Percentiles rank a stretch among this genome's conserved stretches.
These are phyloP conservation scores for Alloscopus bannaensis DNA, from an alignment of 2,888 invertebrate genomes.

Conservation along the genomic window DNA sequence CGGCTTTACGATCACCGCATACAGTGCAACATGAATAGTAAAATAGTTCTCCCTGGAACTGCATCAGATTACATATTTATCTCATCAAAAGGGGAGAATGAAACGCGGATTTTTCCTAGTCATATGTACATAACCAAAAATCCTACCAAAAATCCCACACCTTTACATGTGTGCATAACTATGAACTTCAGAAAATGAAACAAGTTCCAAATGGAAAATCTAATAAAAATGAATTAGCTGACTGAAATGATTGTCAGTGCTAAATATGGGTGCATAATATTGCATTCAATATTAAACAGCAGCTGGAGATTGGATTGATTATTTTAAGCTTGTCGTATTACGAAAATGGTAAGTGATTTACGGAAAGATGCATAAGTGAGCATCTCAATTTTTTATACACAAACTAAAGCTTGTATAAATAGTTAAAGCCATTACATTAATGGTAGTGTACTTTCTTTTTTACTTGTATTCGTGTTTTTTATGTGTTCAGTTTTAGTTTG, in stretches of 20 bases:
- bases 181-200: slow-evolving; percentile 6
- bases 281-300: too few relatives aligned
- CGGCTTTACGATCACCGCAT: too few relatives aligned
- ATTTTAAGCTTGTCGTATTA: too few relatives aligned
- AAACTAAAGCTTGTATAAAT: slow-evolving; percentile 28
- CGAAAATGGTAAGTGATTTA: too few relatives aligned
- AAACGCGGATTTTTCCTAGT: background rate
- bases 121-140: background rate
- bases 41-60: background rate
- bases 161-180: background rate
- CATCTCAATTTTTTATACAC: too few relatives aligned
- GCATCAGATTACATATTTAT: slow-evolving; percentile 10
- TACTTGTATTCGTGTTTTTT: too few relatives aligned
- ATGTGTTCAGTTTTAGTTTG: too few relatives aligned
- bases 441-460: slow-evolving; percentile 39
- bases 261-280: too few relatives aligned
- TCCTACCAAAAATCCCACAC: background rate
- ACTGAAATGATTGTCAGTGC: too few relatives aligned
- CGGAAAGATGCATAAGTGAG: too few relatives aligned
- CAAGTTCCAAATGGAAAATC: background rate
- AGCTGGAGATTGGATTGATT: too few relatives aligned
- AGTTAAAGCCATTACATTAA: slow-evolving; percentile 42
- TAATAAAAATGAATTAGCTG: slow-evolving; percentile 16
- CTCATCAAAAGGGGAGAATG: background rate
- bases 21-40: slow-evolving; percentile 4